These are phyloP conservation scores for Clistopyga incitator DNA, from an alignment of 2,888 invertebrate genomes.

Conservation along the genomic window DNA sequence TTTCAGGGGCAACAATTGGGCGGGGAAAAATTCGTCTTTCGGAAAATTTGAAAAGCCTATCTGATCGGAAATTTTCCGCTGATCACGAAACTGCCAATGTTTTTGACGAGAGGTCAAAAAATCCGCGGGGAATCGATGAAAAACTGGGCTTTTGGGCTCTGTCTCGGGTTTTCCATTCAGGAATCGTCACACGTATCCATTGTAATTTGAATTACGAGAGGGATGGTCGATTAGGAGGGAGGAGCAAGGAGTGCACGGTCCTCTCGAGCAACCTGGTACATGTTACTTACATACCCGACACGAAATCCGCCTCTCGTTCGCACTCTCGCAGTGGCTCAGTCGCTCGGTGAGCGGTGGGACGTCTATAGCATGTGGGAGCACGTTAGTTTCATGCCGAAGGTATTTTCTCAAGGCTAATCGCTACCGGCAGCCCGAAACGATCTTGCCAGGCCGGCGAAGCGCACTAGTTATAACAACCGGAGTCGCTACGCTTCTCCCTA, in stretches of 20 bases:
- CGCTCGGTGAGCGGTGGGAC: neutral
- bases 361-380: slow-evolving; percentile 35
- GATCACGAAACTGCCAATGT: too few species aligned
- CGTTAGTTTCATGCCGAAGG: slow-evolving; percentile 60
- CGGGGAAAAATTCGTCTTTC: too few species aligned
- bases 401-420: slow-evolving; percentile 77
- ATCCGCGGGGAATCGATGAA: too few species aligned
- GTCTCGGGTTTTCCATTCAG: slow-evolving; percentile 3
- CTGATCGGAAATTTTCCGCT: too few species aligned
- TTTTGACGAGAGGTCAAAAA: too few species aligned
- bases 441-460: slow-evolving; percentile 67
- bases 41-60: too few species aligned
- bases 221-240: slow-evolving; percentile 58
- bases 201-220: slow-evolving; percentile 40
- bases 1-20: too few species aligned
- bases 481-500: slow-evolving; percentile 12
- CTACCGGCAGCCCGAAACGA: slow-evolving; percentile 68
- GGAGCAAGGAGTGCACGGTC: slow-evolving; percentile 19
- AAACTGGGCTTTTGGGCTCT: neutral
- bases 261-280: slow-evolving; percentile 38
- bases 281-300: slow-evolving; percentile 58
- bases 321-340: slow-evolving; percentile 29
- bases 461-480: slow-evolving; percentile 58
- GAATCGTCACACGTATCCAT: slow-evolving; percentile 12
- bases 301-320: slow-evolving; percentile 42